Percentiles rank a stretch among this genome's conserved stretches.
Evolutionary conservation across 2,888 invertebrate species (phyloP).

Genomic region (Lasioglossum morio): DNA sequence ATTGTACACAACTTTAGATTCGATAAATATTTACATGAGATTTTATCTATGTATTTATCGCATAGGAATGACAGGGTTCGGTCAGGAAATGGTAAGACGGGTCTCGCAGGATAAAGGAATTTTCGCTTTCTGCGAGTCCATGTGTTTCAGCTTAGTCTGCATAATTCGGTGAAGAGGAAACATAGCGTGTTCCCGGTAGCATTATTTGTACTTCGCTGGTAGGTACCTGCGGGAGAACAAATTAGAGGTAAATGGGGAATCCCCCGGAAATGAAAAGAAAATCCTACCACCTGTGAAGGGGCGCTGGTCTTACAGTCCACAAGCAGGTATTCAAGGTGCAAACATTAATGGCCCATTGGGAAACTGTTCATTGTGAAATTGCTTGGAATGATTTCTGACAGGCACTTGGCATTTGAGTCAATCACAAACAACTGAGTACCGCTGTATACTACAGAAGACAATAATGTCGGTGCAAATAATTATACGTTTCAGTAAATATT

Average conservation of each 20-base stretch:
- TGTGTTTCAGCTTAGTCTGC: constrained; percentile 38
- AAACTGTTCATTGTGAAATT: not conserved
- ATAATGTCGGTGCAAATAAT: not conserved
- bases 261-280: constrained; percentile 26
- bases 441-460: not conserved
- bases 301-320: constrained; percentile 4
- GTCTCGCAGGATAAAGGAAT: not conserved
- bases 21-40: not conserved
- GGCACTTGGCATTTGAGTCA: not conserved
- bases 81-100: constrained; percentile 5
- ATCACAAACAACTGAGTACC: not conserved
- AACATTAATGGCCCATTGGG: constrained; percentile 5
- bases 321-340: constrained; percentile 24
- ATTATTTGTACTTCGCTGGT: constrained; percentile 19
- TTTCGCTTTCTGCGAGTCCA: not conserved
- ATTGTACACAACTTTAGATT: not conserved
- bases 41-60: not conserved
- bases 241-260: constrained; percentile 40
- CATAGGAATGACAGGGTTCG: not conserved
- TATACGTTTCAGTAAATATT: not conserved
- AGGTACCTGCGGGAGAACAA: constrained; percentile 28
- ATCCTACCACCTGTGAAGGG: constrained; percentile 16
- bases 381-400: constrained; percentile 13
- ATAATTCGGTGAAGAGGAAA: constrained; percentile 10
- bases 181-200: not conserved